Base-by-base conservation (phyloP, 2,888 invertebrate genomes). In the Orthonychiurus folsomi region DNA sequence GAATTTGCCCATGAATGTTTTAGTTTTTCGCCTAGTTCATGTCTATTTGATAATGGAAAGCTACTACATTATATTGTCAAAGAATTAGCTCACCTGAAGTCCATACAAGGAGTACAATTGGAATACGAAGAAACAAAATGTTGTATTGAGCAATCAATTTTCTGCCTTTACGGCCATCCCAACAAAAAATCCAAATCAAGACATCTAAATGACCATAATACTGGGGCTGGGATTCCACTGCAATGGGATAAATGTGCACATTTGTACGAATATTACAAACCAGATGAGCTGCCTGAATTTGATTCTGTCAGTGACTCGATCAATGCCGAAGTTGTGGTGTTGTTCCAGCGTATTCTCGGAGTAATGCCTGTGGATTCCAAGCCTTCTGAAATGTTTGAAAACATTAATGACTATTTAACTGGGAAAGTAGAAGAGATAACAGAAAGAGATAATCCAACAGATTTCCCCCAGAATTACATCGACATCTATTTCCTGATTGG, bases 401-500 rank as follows among this genome's bases (percentile, higher is more conserved):
- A 61, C 23, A 64, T 71, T 26, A 60, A 65, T 24, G 52, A 26
- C 2, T 63, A 55, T 24, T 61, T 71, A 25, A 60, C 62, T 23
- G 63, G 60, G 1, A 50, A 62, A 15, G 24, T 25, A 1, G 37
- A 65, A 1, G 56, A 55, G 12, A 48, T 48, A n/a, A n/a, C n/a
- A 18, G 15, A 54, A 1, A 1, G 26, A 1, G 28, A 26, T 0
- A 18, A 2, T 1, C 37, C 47, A 3, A 60, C 63, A 23, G 56
- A 21, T 47, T 64, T 67, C 37, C 66, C 63, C 1, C 9, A n/a
- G 0, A 62, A 63, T 20, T 64, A 86, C 74, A 82, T 83, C 48
- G 86, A 87, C 60, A 84, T 93, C 63, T 95, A 89, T 76, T 95
- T 93, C 76, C 79, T 95, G n/a, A 78, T 96, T 25, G 95, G 87